These are phyloP conservation scores for Vesta saturnalis DNA, from an alignment of 2,888 invertebrate species.

Conservation along the genomic window DNA sequence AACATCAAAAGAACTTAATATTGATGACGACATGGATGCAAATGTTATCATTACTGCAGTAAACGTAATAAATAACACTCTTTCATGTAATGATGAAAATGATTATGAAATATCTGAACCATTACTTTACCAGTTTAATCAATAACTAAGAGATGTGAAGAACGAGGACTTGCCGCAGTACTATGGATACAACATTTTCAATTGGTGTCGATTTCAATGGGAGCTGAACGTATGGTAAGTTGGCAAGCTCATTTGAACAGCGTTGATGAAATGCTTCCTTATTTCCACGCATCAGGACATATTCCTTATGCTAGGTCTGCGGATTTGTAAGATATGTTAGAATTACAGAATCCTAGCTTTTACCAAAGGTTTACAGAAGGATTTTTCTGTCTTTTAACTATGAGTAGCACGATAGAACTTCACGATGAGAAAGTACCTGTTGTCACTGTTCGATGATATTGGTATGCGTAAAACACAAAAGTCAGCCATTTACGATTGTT, in stretches of 20 bases:
- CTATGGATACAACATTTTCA: constrained; percentile 53
- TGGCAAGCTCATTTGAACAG: constrained; percentile 48
- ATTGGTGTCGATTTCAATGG: constrained; percentile 53
- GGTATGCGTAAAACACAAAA: too few species aligned
- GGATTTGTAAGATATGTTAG: constrained; percentile 49
- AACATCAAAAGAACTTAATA: too few species aligned
- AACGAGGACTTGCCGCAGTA: constrained; percentile 53
- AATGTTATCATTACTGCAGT: neutral
- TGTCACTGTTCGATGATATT: constrained; percentile 39
- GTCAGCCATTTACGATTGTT: too few species aligned
- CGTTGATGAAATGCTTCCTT: constrained; percentile 56
- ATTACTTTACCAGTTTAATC: neutral
- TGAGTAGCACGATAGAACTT: constrained; percentile 50
- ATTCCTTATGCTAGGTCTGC: too few species aligned
- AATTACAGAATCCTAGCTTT: constrained; percentile 43
- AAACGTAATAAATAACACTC: neutral
- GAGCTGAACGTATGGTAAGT: constrained; percentile 39
- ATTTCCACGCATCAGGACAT: too few species aligned
- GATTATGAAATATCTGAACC: neutral
- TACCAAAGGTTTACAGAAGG: constrained; percentile 51
- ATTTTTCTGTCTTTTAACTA: constrained; percentile 54
- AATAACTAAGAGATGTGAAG: constrained; percentile 18
- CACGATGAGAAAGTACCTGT: constrained; percentile 49
- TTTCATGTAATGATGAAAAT: too few species aligned
- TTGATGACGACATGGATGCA: too few species aligned